Base-by-base conservation (phyloP, 2,113 vertebrate genomes). In the Prinia subflava region DNA sequence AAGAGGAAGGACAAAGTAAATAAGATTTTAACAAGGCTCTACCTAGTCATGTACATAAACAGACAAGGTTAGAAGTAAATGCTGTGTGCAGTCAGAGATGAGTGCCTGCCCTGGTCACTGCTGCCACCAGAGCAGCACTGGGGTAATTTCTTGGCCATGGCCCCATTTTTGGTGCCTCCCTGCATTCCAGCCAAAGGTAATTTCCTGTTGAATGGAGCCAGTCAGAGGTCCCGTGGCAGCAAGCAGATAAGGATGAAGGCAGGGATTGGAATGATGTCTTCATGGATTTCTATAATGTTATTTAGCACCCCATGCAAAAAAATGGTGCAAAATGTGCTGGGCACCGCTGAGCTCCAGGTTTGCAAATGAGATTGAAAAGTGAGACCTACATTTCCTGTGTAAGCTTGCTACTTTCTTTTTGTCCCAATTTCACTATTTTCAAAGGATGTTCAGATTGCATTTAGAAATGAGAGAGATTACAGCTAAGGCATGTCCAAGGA, bases 381-480 rank as follows among this genome's bases (percentile, higher is more conserved):
- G 56, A 90, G 90, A 81, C 19, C 31, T 64, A 14, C 15, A 27
- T 37, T 91, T 94, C 82, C 71, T 95, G 82, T 81, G 27, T 49
- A 41, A 90, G 9, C 33, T 71, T 89, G 62, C 27, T 94, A 30
- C 49, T 95, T 95, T 92, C 28, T 79, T 89, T 94, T 92, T 88
- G 73, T 94, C 49, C 23, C 19, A 50, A 7, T 74, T 88, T 57
- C 49, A 46, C 30, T 53, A 7, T 69, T 30, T 81, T 90, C 62
- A 88, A 92, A 84, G 42, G 60, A 24, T 1, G 0, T 82, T 84
- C 44, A 86, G 69, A 11, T 67, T 82, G n/a, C 77, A 70, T 4
- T 57, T 65, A 81, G 37, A 90, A 62, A 46, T 46, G 41, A 83
- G 31, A 79, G 33, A 20, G 8, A 14, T 65, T 41, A 21, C 25